Evolutionary conservation across 2,888 invertebrate species (phyloP).

Genomic region (Polydesmus complanatus): DNA sequence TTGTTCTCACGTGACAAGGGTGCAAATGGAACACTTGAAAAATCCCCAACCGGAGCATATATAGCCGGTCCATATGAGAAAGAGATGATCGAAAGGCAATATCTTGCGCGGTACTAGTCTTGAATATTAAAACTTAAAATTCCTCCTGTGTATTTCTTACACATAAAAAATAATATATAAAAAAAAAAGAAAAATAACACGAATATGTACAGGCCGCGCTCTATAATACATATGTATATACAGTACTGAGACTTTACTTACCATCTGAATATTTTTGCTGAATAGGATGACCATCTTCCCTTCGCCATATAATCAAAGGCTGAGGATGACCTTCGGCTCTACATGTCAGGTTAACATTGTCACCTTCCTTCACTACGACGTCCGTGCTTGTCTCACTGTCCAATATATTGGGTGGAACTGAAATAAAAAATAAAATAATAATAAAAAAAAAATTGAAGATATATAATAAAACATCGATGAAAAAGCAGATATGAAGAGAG

Average conservation of each 20-base stretch:
- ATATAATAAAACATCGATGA: constrained; percentile 2
- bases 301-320: constrained; percentile 69
- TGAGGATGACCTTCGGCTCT: constrained; percentile 25
- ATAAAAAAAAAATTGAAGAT: background rate
- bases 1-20: background rate
- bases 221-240: too few species aligned
- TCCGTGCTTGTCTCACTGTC: constrained; percentile 19
- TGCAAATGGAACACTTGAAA: background rate
- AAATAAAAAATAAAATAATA: too few species aligned
- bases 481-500: background rate
- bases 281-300: constrained; percentile 72
- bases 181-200: background rate
- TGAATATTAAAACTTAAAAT: background rate
- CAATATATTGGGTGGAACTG: constrained; percentile 19
- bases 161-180: background rate
- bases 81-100: background rate
- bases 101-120: background rate
- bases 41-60: too few species aligned
- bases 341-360: constrained; percentile 23
- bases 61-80: too few species aligned
- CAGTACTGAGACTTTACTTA: constrained; percentile 20
- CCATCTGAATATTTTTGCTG: constrained; percentile 40
- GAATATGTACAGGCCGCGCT: too few species aligned
- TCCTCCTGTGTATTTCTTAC: background rate
- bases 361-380: constrained; percentile 22